Base-by-base conservation (phyloP, 2,888 invertebrate species). In the Acleris holmiana region DNA sequence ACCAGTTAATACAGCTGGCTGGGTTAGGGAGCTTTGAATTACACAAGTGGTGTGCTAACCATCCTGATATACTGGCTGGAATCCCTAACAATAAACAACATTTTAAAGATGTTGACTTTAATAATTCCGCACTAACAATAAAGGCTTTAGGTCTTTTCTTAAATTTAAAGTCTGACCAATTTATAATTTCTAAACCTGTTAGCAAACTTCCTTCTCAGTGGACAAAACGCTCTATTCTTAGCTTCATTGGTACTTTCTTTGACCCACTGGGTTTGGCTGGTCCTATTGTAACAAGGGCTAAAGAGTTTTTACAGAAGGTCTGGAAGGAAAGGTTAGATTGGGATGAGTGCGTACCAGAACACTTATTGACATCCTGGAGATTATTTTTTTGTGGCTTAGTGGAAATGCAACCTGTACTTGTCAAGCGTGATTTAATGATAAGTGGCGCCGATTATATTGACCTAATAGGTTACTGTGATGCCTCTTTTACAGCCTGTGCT, bases 181-280 rank as follows among this genome's bases (percentile, higher is more conserved):
- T 50, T 29, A 8, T 25, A 17, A 29, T 50, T 6, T 25, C 50
- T 17, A 25, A 8, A n/a, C 50, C 50, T n/a, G 17, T 23, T n/a
- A n/a, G 25, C 7, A n/a, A n/a, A 17, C 29, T 50, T 25, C 50
- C 50, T n/a, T 7, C 25, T 29, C 29, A 50, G 6, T 50, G 50
- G 50, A 50, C 50, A 29, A 29, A 50, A 25, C 50, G 50, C 21
- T 29, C 50, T 13, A n/a, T 50, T n/a, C 25, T 50, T 2, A 50
- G 50, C 29, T 50, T 50, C 8, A 50, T 50, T 17, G 50, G 29
- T 21, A 50, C 50, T 2, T 50, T 29, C n/a, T 50, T 50, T 25
- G 50, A 50, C 50, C 50, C 50, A 17, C 29, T 50, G 25, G 29
- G 25, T 2, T 50, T 50, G 50, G 50, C 50, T 50, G 50, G 50